phyloP scores from a whole-genome alignment of 2,113 vertebrate species.

The Syngnathus floridae region DNA sequence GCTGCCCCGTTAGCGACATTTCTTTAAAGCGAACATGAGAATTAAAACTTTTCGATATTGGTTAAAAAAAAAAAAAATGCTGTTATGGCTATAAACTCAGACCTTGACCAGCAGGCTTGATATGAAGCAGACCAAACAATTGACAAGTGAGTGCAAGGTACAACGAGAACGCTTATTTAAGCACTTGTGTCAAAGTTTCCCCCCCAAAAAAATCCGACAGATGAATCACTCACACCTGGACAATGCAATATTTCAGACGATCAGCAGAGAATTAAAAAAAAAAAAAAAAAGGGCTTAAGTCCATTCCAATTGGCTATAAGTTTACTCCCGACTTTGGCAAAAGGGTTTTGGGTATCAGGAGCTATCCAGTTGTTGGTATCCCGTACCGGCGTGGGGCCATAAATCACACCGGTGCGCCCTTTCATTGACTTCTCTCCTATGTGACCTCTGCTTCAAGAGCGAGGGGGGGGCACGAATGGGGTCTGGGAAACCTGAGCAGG shows the following conservation, averaged over 20 bases:
- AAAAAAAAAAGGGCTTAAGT: too few relatives aligned
- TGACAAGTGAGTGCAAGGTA: conserved; percentile 26
- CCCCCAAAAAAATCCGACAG: not conserved
- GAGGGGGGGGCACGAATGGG: conserved; percentile 37
- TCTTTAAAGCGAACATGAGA: not conserved
- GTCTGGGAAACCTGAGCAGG: conserved; percentile 59
- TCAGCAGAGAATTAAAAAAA: not conserved
- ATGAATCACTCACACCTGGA: not conserved
- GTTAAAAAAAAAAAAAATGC: not conserved
- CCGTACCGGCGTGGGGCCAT: conserved; percentile 54
- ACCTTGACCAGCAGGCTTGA: conserved; percentile 23
- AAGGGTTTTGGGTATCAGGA: conserved; percentile 42
- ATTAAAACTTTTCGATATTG: not conserved
- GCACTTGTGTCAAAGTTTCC: not conserved
- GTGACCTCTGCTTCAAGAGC: conserved; percentile 52
- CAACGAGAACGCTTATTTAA: conserved; percentile 15
- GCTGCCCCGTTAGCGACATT: not conserved
- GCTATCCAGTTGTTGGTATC: conserved; percentile 50
- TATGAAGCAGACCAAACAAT: conserved; percentile 18
- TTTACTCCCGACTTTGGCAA: not conserved
- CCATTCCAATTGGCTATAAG: not conserved
- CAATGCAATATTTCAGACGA: not conserved
- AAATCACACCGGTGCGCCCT: conserved; percentile 68
- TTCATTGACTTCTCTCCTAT: conserved; percentile 62
- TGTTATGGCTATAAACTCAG: not conserved